Evolutionary conservation across 1,140 invertebrate species (phyloP).

Genomic region (Drosophila parabipectinata): DNA sequence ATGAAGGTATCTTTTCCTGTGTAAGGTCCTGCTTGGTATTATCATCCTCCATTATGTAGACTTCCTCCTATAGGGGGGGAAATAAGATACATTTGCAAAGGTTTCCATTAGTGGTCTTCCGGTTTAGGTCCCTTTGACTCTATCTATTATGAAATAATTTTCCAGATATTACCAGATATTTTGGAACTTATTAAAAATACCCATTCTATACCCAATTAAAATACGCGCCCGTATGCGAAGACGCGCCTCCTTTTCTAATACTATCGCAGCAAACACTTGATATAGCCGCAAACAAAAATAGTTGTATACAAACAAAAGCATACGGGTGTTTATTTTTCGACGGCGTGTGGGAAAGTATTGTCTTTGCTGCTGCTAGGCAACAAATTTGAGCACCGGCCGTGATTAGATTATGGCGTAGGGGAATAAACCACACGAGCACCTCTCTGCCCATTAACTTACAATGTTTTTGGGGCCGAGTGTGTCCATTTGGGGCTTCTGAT

Average conservation of each 20-base stretch:
- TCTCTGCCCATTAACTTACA: constrained; percentile 43
- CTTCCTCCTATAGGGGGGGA: constrained; percentile 47
- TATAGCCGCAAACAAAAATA: constrained; percentile 29
- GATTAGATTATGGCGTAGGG: constrained; percentile 40
- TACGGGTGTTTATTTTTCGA: constrained; percentile 27
- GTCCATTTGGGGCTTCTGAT: constrained; percentile 11
- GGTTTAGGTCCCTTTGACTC: too few species aligned
- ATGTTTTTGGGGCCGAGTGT: constrained; percentile 40
- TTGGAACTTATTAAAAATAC: background rate
- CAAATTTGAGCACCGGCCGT: constrained; percentile 23
- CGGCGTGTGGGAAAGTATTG: constrained; percentile 17
- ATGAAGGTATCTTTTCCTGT: constrained; percentile 25
- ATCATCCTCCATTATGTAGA: constrained; percentile 64
- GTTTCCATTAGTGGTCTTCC: background rate
- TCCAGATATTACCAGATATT: background rate
- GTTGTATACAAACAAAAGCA: constrained; percentile 32
- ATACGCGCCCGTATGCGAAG: background rate
- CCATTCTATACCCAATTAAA: background rate
- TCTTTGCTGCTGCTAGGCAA: constrained; percentile 50
- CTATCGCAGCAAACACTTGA: constrained; percentile 14
- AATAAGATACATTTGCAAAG: background rate
- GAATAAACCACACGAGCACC: constrained; percentile 3
- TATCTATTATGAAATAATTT: too few species aligned
- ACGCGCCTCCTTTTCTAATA: constrained; percentile 30
- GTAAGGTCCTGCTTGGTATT: constrained; percentile 22